Evolutionary conservation across 2,888 invertebrate genomes (phyloP).

Genomic region (Napeogenes inachia): DNA sequence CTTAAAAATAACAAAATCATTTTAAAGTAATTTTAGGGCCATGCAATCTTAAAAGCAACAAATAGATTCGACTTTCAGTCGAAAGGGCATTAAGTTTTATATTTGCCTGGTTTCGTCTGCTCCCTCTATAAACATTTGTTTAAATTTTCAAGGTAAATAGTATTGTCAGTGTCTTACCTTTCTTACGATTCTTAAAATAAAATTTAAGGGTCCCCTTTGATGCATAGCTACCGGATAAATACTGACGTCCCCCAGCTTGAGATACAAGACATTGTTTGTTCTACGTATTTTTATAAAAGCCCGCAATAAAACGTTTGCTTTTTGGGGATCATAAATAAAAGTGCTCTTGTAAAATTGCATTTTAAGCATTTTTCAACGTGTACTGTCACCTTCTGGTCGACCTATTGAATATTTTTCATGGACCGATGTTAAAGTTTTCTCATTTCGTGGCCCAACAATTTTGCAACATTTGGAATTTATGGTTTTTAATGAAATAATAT

Average conservation of each 20-base stretch:
- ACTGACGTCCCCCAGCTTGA: conserved; percentile 64
- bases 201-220: conserved; percentile 44
- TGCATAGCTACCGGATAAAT: conserved; percentile 52
- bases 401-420: conserved; percentile 38
- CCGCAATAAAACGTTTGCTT: conserved; percentile 75
- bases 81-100: conserved; percentile 4
- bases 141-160: conserved; percentile 13
- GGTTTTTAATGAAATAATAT: conserved; percentile 34
- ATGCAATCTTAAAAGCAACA: too few relatives aligned
- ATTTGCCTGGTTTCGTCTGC: background rate
- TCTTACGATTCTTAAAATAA: conserved; percentile 42
- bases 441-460: conserved; percentile 28
- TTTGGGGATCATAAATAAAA: conserved; percentile 73
- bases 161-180: conserved; percentile 40
- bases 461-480: conserved; percentile 54
- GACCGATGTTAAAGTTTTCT: conserved; percentile 48
- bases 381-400: conserved; percentile 58
- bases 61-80: too few relatives aligned
- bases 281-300: conserved; percentile 71
- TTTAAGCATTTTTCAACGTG: conserved; percentile 72
- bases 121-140: conserved; percentile 13
- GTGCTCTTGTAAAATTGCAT: conserved; percentile 72
- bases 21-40: too few relatives aligned
- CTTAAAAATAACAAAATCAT: too few relatives aligned
- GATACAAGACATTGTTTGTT: conserved; percentile 72